Evolutionary conservation across 2,797 vertebrate genomes (phyloP).

Genomic region (Brachyrhaphis roseni): DNA sequence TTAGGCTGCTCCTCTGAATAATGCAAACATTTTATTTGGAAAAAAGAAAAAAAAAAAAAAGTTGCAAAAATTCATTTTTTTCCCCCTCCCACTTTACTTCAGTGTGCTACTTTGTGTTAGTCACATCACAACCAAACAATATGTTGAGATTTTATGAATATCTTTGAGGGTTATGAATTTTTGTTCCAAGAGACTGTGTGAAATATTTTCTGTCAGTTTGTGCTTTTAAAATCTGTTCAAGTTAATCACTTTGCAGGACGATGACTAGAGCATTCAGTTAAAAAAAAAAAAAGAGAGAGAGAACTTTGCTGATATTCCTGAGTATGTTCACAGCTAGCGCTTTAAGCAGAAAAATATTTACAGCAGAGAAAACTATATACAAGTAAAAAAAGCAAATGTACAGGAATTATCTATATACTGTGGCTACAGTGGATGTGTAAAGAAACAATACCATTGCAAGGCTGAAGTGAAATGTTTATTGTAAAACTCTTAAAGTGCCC

Average conservation of each 20-base stretch:
- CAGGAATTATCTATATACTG: constrained; percentile 43
- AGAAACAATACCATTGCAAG: constrained; percentile 50
- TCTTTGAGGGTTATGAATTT: neutral
- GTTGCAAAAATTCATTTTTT: neutral
- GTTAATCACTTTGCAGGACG: constrained; percentile 4
- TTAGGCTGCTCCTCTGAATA: neutral
- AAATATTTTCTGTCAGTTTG: neutral
- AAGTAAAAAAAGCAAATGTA: constrained; percentile 21
- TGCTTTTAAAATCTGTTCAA: neutral
- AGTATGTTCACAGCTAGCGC: neutral
- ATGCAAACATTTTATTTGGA: neutral
- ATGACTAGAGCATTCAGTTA: neutral
- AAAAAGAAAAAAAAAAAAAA: neutral
- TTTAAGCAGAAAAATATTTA: constrained; percentile 60
- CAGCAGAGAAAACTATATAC: constrained; percentile 37
- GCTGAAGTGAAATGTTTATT: constrained; percentile 41
- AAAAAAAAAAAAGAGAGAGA: neutral
- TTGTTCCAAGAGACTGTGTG: neutral
- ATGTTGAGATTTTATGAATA: neutral
- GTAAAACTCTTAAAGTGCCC: constrained; percentile 38
- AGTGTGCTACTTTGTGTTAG: neutral
- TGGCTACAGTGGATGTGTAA: constrained; percentile 51
- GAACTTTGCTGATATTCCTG: neutral
- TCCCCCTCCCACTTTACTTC: neutral
- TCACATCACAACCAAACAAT: neutral